These are phyloP conservation scores for Microcaecilia unicolor DNA, from an alignment of 2,797 vertebrate species.

Conservation along the genomic window DNA sequence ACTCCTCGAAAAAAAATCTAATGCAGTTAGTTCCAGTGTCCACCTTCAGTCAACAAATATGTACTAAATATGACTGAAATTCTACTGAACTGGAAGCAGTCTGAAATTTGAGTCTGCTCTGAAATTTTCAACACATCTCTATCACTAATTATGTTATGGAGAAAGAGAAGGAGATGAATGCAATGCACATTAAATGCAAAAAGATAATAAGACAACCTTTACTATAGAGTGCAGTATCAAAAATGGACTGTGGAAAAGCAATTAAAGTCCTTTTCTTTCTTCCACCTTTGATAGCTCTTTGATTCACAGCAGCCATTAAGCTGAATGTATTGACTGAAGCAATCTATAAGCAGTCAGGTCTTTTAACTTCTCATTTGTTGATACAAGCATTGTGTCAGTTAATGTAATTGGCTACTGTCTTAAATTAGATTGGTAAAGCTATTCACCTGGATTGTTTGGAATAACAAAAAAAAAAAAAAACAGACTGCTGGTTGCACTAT, in stretches of 20 bases:
- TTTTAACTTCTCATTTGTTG: neutral
- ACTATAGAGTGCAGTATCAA: neutral
- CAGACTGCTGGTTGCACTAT: neutral
- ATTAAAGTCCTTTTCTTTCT: neutral
- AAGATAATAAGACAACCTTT: constrained; percentile 3
- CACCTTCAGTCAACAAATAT: too few species aligned
- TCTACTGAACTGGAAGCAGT: too few species aligned
- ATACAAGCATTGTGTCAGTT: constrained; percentile 10
- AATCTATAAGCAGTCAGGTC: constrained; percentile 1
- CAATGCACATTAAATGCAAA: too few species aligned
- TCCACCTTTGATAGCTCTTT: neutral
- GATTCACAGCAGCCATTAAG: neutral
- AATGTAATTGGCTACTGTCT: constrained; percentile 15
- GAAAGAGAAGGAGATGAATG: too few species aligned
- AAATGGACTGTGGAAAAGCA: neutral
- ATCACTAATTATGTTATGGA: too few species aligned
- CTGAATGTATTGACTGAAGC: neutral
- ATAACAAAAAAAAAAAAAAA: neutral
- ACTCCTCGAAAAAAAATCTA: too few species aligned
- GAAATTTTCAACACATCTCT: too few species aligned
- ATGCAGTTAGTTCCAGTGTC: too few species aligned
- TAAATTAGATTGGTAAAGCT: constrained; percentile 2
- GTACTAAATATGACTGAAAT: too few species aligned
- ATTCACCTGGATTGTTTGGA: neutral
- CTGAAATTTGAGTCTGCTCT: too few species aligned